Evolutionary conservation across 2,113 vertebrate species (phyloP).

Genomic region (Callipepla squamata): DNA sequence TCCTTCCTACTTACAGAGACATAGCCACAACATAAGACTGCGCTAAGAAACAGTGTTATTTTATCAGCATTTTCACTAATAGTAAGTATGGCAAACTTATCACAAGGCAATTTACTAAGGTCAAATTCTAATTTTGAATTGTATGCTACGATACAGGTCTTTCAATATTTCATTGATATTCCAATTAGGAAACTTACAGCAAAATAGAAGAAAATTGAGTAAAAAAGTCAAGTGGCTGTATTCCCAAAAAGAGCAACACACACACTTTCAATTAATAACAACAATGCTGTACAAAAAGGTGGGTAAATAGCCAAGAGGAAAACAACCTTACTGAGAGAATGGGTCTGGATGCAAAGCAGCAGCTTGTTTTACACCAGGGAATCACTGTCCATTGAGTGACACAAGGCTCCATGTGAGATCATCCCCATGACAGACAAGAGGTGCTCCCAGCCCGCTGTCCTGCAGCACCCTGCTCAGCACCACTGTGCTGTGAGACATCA

Average conservation of each 20-base stretch:
- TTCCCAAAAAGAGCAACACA: not conserved
- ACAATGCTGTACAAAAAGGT: not conserved
- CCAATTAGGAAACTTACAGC: not conserved
- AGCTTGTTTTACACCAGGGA: not conserved
- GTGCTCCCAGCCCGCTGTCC: not conserved
- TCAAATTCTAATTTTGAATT: not conserved
- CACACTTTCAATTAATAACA: fast-evolving
- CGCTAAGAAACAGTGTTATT: not conserved
- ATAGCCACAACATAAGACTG: not conserved
- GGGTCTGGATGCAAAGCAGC: not conserved
- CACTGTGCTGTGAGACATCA: not conserved
- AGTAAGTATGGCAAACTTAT: not conserved
- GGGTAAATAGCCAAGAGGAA: not conserved
- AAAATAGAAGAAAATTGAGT: not conserved
- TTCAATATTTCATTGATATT: not conserved
- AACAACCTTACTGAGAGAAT: not conserved
- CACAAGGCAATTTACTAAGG: not conserved
- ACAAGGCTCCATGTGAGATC: not conserved
- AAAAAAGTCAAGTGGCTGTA: not conserved
- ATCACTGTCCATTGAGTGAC: not conserved
- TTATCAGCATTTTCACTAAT: not conserved
- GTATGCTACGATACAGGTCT: not conserved
- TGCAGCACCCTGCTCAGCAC: not conserved
- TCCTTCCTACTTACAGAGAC: not conserved
- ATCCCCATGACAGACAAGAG: not conserved